Conservation (phyloP, 2,797 vertebrate species). For the Botia almorhae region DNA sequence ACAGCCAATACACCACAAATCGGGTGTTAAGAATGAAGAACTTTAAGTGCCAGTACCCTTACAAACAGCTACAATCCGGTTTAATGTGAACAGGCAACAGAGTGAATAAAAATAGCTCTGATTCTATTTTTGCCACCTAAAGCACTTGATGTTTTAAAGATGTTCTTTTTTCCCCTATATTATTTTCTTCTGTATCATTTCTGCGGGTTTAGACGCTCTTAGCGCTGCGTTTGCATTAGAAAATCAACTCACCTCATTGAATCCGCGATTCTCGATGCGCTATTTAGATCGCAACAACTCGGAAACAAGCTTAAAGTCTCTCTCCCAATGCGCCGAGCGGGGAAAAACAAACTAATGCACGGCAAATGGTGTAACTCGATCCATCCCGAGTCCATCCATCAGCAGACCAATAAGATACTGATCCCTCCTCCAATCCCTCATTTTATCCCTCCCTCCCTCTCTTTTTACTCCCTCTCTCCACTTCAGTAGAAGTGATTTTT, state of each 20-base stretch:
- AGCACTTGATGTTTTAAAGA: constrained; percentile 61
- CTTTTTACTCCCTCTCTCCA: constrained; percentile 54
- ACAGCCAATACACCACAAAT: constrained; percentile 12
- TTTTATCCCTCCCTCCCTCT: constrained; percentile 58
- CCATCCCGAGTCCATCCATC: constrained; percentile 85
- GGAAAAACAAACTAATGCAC: constrained; percentile 86
- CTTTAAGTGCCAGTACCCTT: background rate
- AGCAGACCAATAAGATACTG: constrained; percentile 69
- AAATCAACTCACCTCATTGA: constrained; percentile 82
- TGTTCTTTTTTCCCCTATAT: constrained; percentile 55
- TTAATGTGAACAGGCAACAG: constrained; percentile 23
- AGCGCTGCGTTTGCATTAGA: constrained; percentile 60
- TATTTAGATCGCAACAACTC: constrained; percentile 60
- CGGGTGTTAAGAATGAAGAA: constrained; percentile 21
- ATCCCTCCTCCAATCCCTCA: constrained; percentile 76
- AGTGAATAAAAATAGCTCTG: constrained; percentile 37
- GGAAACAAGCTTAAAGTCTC: constrained; percentile 63
- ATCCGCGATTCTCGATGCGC: constrained; percentile 65
- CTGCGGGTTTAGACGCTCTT: constrained; percentile 50
- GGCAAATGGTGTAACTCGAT: constrained; percentile 89
- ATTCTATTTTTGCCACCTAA: constrained; percentile 65
- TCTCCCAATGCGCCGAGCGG: constrained; percentile 45
- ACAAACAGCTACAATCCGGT: constrained; percentile 18
- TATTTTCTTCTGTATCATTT: constrained; percentile 65
- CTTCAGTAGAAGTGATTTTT: constrained; percentile 66